phyloP scores from a whole-genome alignment of 2,113 vertebrate genomes.

The Urocynchramus pylzowi region DNA sequence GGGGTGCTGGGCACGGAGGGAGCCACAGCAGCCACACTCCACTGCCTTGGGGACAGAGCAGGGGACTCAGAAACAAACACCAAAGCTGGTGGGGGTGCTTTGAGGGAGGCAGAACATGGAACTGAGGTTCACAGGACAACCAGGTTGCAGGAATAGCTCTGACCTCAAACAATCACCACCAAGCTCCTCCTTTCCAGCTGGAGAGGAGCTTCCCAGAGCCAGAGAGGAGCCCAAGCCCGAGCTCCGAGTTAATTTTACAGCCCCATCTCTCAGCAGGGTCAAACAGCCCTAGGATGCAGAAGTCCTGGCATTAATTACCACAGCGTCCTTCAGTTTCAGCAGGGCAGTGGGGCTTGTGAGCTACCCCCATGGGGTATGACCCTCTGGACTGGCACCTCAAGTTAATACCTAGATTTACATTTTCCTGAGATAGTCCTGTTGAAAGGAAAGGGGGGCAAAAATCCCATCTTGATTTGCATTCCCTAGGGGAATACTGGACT shows the following conservation, averaged over 20 bases:
- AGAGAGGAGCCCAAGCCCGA: neutral
- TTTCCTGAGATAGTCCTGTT: neutral
- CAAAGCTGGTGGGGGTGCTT: neutral
- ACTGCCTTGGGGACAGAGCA: neutral
- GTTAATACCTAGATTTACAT: neutral
- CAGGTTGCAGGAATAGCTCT: neutral
- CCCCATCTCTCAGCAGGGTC: neutral
- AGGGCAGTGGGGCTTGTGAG: neutral
- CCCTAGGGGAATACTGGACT: neutral
- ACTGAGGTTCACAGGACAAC: neutral
- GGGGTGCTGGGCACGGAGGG: neutral
- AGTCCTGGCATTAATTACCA: neutral
- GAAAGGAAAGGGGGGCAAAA: neutral
- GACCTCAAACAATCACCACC: neutral
- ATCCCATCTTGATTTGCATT: neutral
- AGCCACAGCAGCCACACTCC: neutral
- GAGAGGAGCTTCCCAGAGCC: neutral
- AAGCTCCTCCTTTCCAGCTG: neutral
- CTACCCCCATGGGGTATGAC: neutral
- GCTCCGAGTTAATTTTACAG: neutral
- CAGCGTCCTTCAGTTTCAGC: neutral
- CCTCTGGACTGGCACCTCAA: neutral
- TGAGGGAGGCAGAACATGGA: neutral
- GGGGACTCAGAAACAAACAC: accelerated
- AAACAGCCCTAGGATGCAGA: neutral